Conservation (phyloP, 1,140 invertebrate genomes). For the Zaprionus lachaisei region DNA sequence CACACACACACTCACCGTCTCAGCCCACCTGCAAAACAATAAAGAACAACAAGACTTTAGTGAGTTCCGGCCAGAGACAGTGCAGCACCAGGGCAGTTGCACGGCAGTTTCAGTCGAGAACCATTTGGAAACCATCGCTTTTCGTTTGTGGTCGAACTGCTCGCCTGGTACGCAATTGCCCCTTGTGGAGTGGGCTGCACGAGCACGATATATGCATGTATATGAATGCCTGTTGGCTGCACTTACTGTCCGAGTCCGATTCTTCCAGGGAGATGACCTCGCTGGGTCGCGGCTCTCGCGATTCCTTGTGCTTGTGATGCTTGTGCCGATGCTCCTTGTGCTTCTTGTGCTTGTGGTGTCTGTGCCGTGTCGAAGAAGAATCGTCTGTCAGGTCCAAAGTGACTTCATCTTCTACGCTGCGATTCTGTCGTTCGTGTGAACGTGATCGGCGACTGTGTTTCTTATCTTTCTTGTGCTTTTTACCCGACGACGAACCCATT, state of each 20-base stretch:
- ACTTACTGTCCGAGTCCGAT: conserved; percentile 77
- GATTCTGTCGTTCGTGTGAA: conserved; percentile 52
- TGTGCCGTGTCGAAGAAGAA: conserved; percentile 53
- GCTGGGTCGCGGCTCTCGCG: conserved; percentile 43
- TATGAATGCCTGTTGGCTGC: neutral
- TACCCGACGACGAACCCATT: conserved; percentile 81
- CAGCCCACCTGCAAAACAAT: conserved; percentile 49
- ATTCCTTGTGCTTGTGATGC: conserved; percentile 72
- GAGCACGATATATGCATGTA: neutral
- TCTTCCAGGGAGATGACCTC: conserved; percentile 77
- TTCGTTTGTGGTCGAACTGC: conserved; percentile 37
- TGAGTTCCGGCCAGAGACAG: conserved; percentile 32
- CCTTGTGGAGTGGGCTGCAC: conserved; percentile 56
- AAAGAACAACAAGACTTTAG: conserved; percentile 58
- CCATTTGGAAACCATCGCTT: conserved; percentile 55
- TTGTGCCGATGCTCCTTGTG: conserved; percentile 72
- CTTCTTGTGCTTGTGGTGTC: conserved; percentile 72
- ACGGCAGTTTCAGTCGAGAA: conserved; percentile 27
- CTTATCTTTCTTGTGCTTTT: conserved; percentile 84
- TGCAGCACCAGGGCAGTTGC: conserved; percentile 58
- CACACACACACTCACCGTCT: conserved; percentile 56
- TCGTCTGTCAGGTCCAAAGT: conserved; percentile 66
- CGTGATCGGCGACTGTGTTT: conserved; percentile 74
- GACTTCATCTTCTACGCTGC: conserved; percentile 55
- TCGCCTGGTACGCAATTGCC: conserved; percentile 43